These are phyloP conservation scores for Polydrusus tereticollis DNA, from an alignment of 2,888 invertebrate genomes.

Conservation along the genomic window DNA sequence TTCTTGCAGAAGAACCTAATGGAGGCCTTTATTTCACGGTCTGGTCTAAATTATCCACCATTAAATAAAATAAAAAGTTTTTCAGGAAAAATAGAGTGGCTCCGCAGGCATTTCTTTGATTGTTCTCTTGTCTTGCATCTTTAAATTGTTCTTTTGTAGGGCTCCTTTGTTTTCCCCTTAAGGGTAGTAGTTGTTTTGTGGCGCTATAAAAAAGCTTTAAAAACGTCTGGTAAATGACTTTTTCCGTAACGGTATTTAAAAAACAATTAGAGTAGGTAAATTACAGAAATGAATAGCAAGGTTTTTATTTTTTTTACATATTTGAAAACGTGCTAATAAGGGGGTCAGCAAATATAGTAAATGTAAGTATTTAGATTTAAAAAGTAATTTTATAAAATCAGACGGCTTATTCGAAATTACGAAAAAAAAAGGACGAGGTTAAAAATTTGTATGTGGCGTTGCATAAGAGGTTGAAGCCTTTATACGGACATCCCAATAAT, in stretches of 20 bases:
- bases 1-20: background rate
- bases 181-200: conserved; percentile 52
- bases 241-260: background rate
- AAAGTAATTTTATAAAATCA: too few relatives aligned
- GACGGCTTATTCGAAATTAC: too few relatives aligned
- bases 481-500: conserved; percentile 61
- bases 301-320: too few relatives aligned
- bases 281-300: background rate
- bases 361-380: too few relatives aligned
- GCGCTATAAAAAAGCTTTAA: conserved; percentile 10
- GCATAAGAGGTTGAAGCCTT: conserved; percentile 57
- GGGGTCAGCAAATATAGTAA: too few relatives aligned
- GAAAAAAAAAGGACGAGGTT: conserved; percentile 34
- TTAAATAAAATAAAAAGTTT: conserved; percentile 7
- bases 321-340: too few relatives aligned
- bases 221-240: background rate
- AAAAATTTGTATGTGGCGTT: conserved; percentile 46
- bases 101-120: conserved; percentile 22
- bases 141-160: conserved; percentile 28
- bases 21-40: background rate
- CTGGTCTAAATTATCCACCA: background rate
- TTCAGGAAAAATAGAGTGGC: conserved; percentile 8
- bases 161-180: conserved; percentile 53
- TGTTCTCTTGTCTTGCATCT: conserved; percentile 27
- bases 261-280: background rate